Base-by-base conservation (phyloP, 2,888 invertebrate species). In the Conops quadrifasciatus region DNA sequence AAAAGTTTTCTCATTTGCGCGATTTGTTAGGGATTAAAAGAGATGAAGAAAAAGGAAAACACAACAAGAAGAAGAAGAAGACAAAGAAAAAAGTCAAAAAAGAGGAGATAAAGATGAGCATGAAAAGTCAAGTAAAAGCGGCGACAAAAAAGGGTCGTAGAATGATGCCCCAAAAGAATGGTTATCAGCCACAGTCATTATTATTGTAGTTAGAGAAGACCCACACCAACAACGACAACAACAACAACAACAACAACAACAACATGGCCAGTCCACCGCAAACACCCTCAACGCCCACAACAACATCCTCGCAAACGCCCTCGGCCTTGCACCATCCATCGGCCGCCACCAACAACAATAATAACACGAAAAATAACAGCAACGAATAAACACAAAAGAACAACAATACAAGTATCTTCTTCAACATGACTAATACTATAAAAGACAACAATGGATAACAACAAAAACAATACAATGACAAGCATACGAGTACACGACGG, bases 1-100 rank as follows among this genome's bases (percentile, higher is more conserved):
- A 24, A 47, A 47, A 47, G 63, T 45, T 47, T 63, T 63, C 47
- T 15, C 64, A 64, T 47, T 26, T 26, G 3, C 47, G 47, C 47
- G 49, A 64, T 26, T 45, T 63, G 45, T 63, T 47, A 49, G 28
- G 19, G 28, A 58, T 58, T 58, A 58, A 58, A 58, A 58, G 58
- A 49, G 2, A 24, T 26, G 16, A 24, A 47, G 13, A 9, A 63
- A 7, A 43, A 19, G 11, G 24, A 63, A 63, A 21, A 19, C 1
- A 28, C 1, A 59, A 59, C 13, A 47, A 47, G 24, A 43, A 45
- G 63, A 47, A 47, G 16, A 9, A 64, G 7, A 5, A 36, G 2
- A 63, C 11, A 26, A 9, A 24, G 7, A 47, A 63, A 16, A 47
- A 47, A 15, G 21, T 2, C 45, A 26, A 21, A 43, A 43, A 43